These are phyloP conservation scores for Aspidapion aeneum DNA, from an alignment of 2,888 invertebrate species.

Conservation along the genomic window DNA sequence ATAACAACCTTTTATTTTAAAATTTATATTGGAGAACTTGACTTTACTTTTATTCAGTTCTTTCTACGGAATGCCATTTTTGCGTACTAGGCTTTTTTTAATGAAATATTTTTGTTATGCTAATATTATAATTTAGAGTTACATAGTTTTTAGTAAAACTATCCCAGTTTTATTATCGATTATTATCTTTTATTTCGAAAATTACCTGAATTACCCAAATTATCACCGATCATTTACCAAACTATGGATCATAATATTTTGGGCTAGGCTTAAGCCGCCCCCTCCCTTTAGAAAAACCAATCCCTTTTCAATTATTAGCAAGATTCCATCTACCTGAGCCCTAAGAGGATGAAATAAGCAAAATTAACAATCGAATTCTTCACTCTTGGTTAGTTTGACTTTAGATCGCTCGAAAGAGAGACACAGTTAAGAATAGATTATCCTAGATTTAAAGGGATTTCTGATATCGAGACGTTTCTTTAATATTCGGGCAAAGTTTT, in stretches of 20 bases:
- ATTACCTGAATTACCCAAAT: not conserved
- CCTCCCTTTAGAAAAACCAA: not conserved
- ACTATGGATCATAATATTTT: not conserved
- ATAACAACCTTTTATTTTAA: too few species aligned
- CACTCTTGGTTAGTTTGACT: not conserved
- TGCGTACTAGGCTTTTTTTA: too few species aligned
- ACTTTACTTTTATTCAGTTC: too few species aligned
- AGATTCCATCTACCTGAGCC: not conserved
- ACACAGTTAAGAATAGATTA: not conserved
- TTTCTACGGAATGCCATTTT: too few species aligned
- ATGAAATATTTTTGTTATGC: too few species aligned
- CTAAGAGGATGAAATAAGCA: not conserved
- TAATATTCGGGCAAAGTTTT: too few species aligned
- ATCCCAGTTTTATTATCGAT: too few species aligned
- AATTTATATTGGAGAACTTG: too few species aligned
- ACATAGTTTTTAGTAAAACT: too few species aligned
- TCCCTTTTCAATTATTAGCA: not conserved
- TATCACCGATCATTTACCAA: not conserved
- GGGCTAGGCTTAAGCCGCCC: not conserved
- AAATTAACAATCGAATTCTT: not conserved
- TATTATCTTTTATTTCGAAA: too few species aligned
- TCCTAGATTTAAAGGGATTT: not conserved
- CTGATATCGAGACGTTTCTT: too few species aligned
- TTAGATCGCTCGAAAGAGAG: not conserved
- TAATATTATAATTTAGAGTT: too few species aligned